phyloP scores from a whole-genome alignment of 23 tunicate species.

The Clavelina lepadiformis region DNA sequence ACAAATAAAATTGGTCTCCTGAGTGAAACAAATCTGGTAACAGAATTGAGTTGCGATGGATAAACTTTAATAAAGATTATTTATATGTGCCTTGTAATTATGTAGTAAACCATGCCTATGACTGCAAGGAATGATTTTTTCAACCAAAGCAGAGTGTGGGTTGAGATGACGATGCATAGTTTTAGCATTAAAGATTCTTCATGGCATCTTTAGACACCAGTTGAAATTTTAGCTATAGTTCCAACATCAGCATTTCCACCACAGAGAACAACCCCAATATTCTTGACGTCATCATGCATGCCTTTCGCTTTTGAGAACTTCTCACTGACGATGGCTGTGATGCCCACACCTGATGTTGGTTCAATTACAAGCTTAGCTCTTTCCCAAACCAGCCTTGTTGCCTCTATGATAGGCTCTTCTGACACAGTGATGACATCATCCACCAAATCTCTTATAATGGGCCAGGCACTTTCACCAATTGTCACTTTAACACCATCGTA shows the following conservation, averaged over 20 bases:
- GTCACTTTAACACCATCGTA: conserved; percentile 90
- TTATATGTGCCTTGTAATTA: too few relatives aligned
- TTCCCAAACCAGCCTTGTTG: conserved; percentile 77
- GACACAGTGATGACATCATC: conserved; percentile 92
- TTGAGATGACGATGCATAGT: too few relatives aligned
- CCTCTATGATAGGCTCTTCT: conserved; percentile 73
- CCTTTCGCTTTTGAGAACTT: conserved; percentile 17
- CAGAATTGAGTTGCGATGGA: too few relatives aligned
- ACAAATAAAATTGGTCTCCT: too few relatives aligned
- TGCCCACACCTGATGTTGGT: conserved; percentile 93
- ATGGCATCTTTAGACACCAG: too few relatives aligned
- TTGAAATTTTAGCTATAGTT: too few relatives aligned
- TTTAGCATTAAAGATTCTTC: too few relatives aligned
- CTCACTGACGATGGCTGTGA: conserved; percentile 60
- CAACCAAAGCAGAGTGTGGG: too few relatives aligned
- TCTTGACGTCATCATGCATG: conserved; percentile 21
- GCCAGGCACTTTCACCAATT: conserved; percentile 92
- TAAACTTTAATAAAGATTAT: too few relatives aligned
- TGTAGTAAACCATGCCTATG: too few relatives aligned
- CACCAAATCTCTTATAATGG: conserved; percentile 86
- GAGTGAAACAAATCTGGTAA: too few relatives aligned
- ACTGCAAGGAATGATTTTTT: too few relatives aligned
- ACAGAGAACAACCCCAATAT: conserved; percentile 85
- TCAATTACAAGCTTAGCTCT: conserved; percentile 83
- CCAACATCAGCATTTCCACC: conserved; percentile 90